Conservation (phyloP, 1,140 invertebrate species). For the Tribolium madens region DNA sequence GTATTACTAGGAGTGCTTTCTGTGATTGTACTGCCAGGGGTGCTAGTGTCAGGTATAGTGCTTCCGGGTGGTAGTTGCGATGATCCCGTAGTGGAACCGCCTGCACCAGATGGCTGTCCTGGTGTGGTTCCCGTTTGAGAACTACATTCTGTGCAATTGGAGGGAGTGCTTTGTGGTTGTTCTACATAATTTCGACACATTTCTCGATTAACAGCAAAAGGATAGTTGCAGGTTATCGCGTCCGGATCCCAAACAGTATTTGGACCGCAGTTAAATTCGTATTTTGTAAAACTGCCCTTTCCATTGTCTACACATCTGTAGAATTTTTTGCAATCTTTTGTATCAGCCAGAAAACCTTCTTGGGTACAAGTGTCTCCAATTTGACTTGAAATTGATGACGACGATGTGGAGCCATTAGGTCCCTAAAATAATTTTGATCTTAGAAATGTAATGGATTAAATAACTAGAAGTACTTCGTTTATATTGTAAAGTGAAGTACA, state of each 20-base stretch:
- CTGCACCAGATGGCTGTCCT: conserved; percentile 46
- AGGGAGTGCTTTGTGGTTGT: conserved; percentile 11
- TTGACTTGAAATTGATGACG: conserved; percentile 37
- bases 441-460: background rate
- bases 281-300: conserved; percentile 69
- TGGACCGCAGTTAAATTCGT: conserved; percentile 77
- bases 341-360: conserved; percentile 79
- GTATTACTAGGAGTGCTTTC: conserved; percentile 11
- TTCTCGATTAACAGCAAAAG: conserved; percentile 62
- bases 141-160: conserved; percentile 2
- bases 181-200: conserved; percentile 54
- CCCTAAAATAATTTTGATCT: background rate
- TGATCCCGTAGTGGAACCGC: conserved; percentile 2
- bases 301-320: conserved; percentile 77
- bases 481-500: too few relatives aligned
- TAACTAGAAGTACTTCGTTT: too few relatives aligned
- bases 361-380: conserved; percentile 46
- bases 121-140: conserved; percentile 2
- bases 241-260: conserved; percentile 80
- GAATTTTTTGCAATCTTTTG: conserved; percentile 80
- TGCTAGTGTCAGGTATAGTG: conserved; percentile 9
- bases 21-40: background rate
- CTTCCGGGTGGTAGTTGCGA: background rate
- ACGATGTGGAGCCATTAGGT: background rate
- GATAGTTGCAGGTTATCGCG: conserved; percentile 67